These are phyloP conservation scores for Dinoponera quadriceps DNA, from an alignment of 1,140 invertebrate genomes.

Conservation along the genomic window DNA sequence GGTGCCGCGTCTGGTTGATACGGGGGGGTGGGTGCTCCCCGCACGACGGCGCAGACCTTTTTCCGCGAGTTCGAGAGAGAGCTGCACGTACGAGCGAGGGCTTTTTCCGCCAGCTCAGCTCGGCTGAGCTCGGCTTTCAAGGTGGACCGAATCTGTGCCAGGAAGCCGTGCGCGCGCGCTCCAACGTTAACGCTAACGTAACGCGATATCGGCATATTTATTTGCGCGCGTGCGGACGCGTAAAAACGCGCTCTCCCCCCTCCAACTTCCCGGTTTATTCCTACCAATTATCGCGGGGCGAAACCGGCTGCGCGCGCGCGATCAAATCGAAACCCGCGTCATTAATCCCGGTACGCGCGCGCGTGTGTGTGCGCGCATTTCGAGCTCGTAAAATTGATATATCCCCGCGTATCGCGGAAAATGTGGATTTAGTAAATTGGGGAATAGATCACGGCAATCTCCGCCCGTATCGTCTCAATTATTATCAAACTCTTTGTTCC, in stretches of 20 bases:
- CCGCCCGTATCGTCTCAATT: neutral
- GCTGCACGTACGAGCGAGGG: too few species aligned
- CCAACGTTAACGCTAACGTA: constrained; percentile 5
- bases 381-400: constrained; percentile 15
- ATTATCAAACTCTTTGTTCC: neutral
- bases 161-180: neutral
- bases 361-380: neutral
- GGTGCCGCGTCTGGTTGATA: constrained; percentile 43
- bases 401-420: neutral
- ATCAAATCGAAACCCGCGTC: constrained; percentile 32
- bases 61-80: constrained; percentile 11
- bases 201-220: constrained; percentile 46
- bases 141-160: constrained; percentile 19
- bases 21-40: neutral
- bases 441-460: constrained; percentile 5
- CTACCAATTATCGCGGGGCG: constrained; percentile 38
- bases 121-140: constrained; percentile 15
- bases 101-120: constrained; percentile 14
- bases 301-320: neutral
- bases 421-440: constrained; percentile 14
- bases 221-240: neutral
- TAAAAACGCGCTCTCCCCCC: neutral
- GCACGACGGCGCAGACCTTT: constrained; percentile 14
- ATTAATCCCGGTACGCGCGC: constrained; percentile 16
- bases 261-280: constrained; percentile 1